A percentile compares a stretch with the other conserved stretches of the same genome.
Evolutionary conservation across 2,113 vertebrate species (phyloP).

Genomic region (Pituophis catenifer): DNA sequence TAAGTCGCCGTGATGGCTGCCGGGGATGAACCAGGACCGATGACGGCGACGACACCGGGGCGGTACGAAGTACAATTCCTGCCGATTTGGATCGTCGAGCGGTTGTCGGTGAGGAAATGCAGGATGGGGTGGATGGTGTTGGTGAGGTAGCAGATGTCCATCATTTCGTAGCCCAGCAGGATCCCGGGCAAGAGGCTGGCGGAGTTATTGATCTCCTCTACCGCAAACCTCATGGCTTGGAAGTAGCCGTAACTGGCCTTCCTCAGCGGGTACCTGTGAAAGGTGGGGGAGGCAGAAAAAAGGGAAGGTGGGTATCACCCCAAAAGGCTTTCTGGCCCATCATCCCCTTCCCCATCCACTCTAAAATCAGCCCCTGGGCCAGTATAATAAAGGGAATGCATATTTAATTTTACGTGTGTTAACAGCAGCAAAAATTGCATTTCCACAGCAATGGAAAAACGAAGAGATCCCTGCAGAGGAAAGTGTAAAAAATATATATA

Average conservation of each 20-base stretch:
- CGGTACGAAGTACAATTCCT: constrained; percentile 10
- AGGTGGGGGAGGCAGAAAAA: background rate
- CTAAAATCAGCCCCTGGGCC: background rate
- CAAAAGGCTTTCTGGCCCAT: background rate
- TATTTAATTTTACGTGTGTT: too few relatives aligned
- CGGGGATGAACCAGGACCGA: constrained; percentile 80
- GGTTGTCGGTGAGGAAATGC: constrained; percentile 62
- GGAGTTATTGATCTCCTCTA: constrained; percentile 80
- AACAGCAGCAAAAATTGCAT: too few relatives aligned
- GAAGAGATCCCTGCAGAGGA: too few relatives aligned
- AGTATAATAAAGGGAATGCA: too few relatives aligned
- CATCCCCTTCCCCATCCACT: too few relatives aligned
- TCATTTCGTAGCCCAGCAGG: constrained; percentile 76
- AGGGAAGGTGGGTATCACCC: background rate
- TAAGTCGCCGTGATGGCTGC: constrained; percentile 65
- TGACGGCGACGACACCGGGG: constrained; percentile 66
- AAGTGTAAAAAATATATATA: too few relatives aligned
- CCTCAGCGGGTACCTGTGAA: constrained; percentile 68
- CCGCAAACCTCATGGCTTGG: constrained; percentile 80
- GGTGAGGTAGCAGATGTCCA: constrained; percentile 73
- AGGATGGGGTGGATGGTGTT: constrained; percentile 71
- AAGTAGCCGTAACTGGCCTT: constrained; percentile 73
- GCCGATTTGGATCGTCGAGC: constrained; percentile 6
- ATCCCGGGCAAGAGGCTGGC: constrained; percentile 73
- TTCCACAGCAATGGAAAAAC: too few relatives aligned